Percentiles rank a stretch among this genome's conserved stretches.
These are phyloP conservation scores for Noctua janthe DNA, from an alignment of 2,888 invertebrate species.

Conservation along the genomic window DNA sequence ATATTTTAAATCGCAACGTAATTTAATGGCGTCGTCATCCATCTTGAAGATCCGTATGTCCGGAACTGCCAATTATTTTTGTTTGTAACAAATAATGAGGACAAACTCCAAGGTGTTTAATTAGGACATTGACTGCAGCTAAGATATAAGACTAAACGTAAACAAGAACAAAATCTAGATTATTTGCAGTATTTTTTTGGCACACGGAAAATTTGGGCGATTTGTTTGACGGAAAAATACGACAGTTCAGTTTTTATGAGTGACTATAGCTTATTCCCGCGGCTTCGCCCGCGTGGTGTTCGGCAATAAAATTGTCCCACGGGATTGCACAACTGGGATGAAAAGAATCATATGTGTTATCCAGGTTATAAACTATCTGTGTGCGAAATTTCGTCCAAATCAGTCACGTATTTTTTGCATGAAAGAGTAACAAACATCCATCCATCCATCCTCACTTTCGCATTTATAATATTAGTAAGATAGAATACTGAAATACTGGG, in stretches of 20 bases:
- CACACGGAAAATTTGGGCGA: conserved; percentile 3
- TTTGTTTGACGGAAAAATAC: conserved; percentile 11
- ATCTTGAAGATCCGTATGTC: conserved; percentile 25
- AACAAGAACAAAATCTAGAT: conserved; percentile 27
- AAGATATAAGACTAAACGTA: conserved; percentile 24
- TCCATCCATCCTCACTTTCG: too few species aligned
- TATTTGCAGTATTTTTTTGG: conserved; percentile 37
- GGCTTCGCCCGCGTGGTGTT: too few species aligned
- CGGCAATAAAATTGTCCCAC: too few species aligned
- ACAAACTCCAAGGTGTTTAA: conserved; percentile 34
- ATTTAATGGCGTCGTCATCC: not conserved
- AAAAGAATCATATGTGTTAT: too few species aligned
- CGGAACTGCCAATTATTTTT: conserved; percentile 45
- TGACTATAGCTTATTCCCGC: too few species aligned
- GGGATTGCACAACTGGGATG: too few species aligned
- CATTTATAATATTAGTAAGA: too few species aligned
- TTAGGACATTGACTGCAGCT: conserved; percentile 50
- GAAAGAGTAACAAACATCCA: too few species aligned
- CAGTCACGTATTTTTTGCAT: too few species aligned
- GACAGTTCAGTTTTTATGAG: not conserved
- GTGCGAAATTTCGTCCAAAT: too few species aligned
- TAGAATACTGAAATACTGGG: too few species aligned
- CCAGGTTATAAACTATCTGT: too few species aligned
- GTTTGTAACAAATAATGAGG: conserved; percentile 34
- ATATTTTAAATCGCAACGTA: not conserved